Percentiles rank a stretch among this genome's conserved stretches.
Conservation (phyloP, 2,888 invertebrate genomes). For the Urechis unicinctus region DNA sequence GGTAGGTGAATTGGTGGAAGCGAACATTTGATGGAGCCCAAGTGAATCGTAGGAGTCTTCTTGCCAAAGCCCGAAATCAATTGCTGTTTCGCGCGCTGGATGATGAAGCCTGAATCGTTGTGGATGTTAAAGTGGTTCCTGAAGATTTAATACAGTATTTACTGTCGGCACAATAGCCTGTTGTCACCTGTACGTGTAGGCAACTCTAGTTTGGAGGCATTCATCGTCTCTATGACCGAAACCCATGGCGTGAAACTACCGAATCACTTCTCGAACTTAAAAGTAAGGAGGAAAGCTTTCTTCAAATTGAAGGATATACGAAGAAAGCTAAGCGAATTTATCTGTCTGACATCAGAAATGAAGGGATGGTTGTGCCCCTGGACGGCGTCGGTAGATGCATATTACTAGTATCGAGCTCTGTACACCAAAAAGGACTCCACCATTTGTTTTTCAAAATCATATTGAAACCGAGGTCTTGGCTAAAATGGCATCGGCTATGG, state of each 20-base stretch:
- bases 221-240: constrained; percentile 34
- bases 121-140: constrained; percentile 32
- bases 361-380: constrained; percentile 34
- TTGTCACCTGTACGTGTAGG: constrained; percentile 35
- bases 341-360: constrained; percentile 32
- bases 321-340: constrained; percentile 22
- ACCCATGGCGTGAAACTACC: constrained; percentile 41
- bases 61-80: constrained; percentile 35
- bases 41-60: constrained; percentile 28
- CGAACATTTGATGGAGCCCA: neutral
- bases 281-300: constrained; percentile 20
- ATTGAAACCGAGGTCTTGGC: constrained; percentile 44
- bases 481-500: constrained; percentile 38
- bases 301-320: constrained; percentile 39
- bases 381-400: constrained; percentile 45
- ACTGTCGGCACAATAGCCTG: constrained; percentile 29
- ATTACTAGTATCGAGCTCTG: constrained; percentile 29
- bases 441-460: constrained; percentile 31
- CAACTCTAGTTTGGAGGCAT: constrained; percentile 7
- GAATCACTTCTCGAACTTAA: constrained; percentile 26
- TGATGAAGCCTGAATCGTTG: constrained; percentile 35
- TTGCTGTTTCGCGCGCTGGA: constrained; percentile 26
- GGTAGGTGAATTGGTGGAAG: neutral
- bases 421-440: constrained; percentile 36
- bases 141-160: constrained; percentile 36